Percentiles rank a stretch among this genome's conserved stretches.
Conservation (phyloP, 2,113 vertebrate genomes). For the Apus apus region DNA sequence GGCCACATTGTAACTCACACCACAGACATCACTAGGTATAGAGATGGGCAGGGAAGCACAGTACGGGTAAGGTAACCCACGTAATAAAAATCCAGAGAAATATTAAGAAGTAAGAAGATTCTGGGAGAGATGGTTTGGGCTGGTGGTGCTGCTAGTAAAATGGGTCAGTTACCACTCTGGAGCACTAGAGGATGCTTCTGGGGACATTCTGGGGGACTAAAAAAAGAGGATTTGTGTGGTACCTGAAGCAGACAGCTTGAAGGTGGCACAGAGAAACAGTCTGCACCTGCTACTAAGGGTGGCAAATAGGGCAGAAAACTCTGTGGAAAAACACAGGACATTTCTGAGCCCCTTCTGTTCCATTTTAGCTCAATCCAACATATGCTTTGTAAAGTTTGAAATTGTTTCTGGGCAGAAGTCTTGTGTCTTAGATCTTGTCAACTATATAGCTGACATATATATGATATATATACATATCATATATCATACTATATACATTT, state of each 20-base stretch:
- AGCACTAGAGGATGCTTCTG: not conserved
- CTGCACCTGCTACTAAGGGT: rapidly evolving
- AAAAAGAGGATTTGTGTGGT: not conserved
- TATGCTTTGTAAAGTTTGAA: not conserved
- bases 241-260: not conserved
- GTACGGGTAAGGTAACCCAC: rapidly evolving
- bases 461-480: no score
- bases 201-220: rapidly evolving
- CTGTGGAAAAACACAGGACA: not conserved
- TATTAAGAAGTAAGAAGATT: not conserved
- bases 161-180: not conserved
- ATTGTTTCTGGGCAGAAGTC: not conserved
- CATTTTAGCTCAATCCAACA: not conserved
- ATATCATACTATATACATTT: not conserved
- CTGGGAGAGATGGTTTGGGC: not conserved
- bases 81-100: not conserved
- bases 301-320: not conserved
- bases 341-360: not conserved
- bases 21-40: not conserved
- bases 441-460: not conserved
- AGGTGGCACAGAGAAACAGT: not conserved
- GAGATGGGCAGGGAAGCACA: rapidly evolving
- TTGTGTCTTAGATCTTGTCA: not conserved
- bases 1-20: rapidly evolving
- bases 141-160: not conserved